Conservation (phyloP, 2,888 invertebrate species). For the Isoperla grammatica region DNA sequence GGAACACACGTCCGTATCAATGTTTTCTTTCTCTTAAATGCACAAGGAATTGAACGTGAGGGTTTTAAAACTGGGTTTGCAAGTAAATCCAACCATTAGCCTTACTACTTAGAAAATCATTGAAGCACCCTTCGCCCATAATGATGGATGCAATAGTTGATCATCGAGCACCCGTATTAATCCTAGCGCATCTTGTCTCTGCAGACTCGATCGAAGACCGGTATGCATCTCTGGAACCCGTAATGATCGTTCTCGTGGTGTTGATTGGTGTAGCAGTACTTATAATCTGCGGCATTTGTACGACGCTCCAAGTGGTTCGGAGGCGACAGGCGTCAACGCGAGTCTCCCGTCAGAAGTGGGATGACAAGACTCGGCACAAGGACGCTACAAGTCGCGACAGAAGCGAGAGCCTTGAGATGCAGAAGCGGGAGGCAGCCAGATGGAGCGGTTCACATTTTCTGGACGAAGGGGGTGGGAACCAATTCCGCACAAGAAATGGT, state of each 20-base stretch:
- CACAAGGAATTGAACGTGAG: too few relatives aligned
- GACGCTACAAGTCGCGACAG: too few relatives aligned
- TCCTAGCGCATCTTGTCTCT: too few relatives aligned
- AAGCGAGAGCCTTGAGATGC: background rate
- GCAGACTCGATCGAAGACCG: constrained; percentile 36
- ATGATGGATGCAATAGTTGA: too few relatives aligned
- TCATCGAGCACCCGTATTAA: too few relatives aligned
- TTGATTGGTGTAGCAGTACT: constrained; percentile 40
- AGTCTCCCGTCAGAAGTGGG: background rate
- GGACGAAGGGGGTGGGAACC: constrained; percentile 7
- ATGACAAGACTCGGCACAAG: background rate
- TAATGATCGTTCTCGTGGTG: constrained; percentile 39
- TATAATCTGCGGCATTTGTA: constrained; percentile 41
- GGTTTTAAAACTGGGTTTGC: too few relatives aligned
- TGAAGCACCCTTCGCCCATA: too few relatives aligned
- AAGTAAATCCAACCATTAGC: too few relatives aligned
- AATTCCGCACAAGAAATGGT: background rate
- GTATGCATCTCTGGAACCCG: constrained; percentile 37
- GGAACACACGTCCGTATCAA: too few relatives aligned
- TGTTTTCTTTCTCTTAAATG: too few relatives aligned
- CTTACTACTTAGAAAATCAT: too few relatives aligned
- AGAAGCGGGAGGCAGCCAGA: background rate
- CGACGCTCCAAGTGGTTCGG: constrained; percentile 32
- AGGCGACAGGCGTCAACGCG: background rate
- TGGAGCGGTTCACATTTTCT: background rate